Evolutionary conservation across 2,797 vertebrate genomes (phyloP).

Genomic region (Chelon auratus): DNA sequence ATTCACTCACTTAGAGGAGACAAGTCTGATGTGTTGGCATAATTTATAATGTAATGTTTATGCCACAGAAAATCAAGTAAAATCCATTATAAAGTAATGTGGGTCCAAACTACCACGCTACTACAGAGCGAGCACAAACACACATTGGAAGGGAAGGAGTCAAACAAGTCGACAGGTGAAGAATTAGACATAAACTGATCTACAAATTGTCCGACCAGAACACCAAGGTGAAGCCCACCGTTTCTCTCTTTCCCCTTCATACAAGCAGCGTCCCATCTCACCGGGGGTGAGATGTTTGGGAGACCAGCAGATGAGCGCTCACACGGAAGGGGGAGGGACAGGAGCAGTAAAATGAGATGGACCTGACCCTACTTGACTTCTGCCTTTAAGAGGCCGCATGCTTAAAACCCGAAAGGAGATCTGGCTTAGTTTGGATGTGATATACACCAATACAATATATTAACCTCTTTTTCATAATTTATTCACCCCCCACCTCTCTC

Average conservation of each 20-base stretch:
- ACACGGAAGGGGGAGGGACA: constrained; percentile 47
- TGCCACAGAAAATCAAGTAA: background rate
- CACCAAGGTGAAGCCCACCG: background rate
- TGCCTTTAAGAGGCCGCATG: constrained; percentile 78
- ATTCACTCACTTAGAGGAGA: too few relatives aligned
- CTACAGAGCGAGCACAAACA: background rate
- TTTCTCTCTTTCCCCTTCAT: background rate
- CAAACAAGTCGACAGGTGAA: background rate
- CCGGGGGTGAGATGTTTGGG: constrained; percentile 45
- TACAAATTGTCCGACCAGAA: background rate
- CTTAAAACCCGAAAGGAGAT: constrained; percentile 73
- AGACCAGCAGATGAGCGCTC: constrained; percentile 43
- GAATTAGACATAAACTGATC: background rate
- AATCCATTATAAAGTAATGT: background rate
- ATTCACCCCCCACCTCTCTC: constrained; percentile 60
- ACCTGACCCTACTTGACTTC: constrained; percentile 82
- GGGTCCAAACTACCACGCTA: too few relatives aligned
- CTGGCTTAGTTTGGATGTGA: constrained; percentile 75
- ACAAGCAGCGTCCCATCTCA: constrained; percentile 11
- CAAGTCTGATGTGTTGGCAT: too few relatives aligned
- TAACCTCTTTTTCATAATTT: constrained; percentile 83
- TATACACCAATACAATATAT: constrained; percentile 81
- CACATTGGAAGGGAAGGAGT: background rate
- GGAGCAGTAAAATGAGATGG: constrained; percentile 81
- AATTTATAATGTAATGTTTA: too few relatives aligned